phyloP scores from a whole-genome alignment of 2,113 vertebrate species.

The Xyrauchen texanus region DNA sequence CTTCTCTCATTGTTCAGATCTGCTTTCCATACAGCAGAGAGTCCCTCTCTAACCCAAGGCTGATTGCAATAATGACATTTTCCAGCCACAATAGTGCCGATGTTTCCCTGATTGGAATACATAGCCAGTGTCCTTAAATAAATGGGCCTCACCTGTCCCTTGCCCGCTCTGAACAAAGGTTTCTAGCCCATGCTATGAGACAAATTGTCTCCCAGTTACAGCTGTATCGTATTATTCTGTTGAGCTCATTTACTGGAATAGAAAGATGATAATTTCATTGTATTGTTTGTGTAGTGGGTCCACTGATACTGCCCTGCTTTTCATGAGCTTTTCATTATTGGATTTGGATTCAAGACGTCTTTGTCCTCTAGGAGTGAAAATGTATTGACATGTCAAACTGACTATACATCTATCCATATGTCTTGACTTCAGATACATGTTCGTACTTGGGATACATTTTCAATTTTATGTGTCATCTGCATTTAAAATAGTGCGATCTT shows the following conservation, averaged over 20 bases:
- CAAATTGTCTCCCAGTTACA: constrained; percentile 51
- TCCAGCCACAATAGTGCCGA: constrained; percentile 70
- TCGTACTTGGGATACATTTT: not conserved
- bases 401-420: not conserved
- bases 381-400: constrained; percentile 16
- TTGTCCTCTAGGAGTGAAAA: constrained; percentile 42
- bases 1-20: constrained; percentile 71
- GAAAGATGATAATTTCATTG: constrained; percentile 45
- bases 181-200: constrained; percentile 34
- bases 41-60: constrained; percentile 71
- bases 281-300: constrained; percentile 49
- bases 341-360: constrained; percentile 45
- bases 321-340: constrained; percentile 44
- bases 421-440: not conserved
- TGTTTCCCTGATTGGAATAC: constrained; percentile 65
- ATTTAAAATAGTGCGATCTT: constrained; percentile 62
- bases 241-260: constrained; percentile 49
- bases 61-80: constrained; percentile 78
- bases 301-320: constrained; percentile 22
- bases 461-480: constrained; percentile 49
- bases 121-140: constrained; percentile 70
- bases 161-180: constrained; percentile 42
- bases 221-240: constrained; percentile 54
- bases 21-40: constrained; percentile 65
- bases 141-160: constrained; percentile 52